These are phyloP conservation scores for Phalera bucephala DNA, from an alignment of 2,888 invertebrate genomes.

Conservation along the genomic window DNA sequence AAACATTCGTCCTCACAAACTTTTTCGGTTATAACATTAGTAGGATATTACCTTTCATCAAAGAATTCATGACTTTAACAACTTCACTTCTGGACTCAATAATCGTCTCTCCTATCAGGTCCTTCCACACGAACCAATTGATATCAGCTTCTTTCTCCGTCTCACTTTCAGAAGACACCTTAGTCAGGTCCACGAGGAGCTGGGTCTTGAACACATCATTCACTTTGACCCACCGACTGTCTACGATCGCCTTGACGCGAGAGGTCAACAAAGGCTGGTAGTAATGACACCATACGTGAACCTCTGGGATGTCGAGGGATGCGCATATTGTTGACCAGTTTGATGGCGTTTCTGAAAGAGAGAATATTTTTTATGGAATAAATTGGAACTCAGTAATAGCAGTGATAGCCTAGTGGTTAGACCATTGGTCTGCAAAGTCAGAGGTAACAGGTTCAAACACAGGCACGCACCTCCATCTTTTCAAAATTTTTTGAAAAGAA, in stretches of 20 bases:
- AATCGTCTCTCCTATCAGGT: conserved; percentile 81
- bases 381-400: too few species aligned
- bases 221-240: conserved; percentile 62
- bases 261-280: conserved; percentile 89
- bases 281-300: conserved; percentile 87
- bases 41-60: conserved; percentile 79
- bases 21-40: too few species aligned
- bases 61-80: conserved; percentile 70
- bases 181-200: conserved; percentile 64
- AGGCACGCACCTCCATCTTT: too few species aligned
- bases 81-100: conserved; percentile 73
- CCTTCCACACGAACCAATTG: conserved; percentile 89
- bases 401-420: too few species aligned
- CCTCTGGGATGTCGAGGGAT: conserved; percentile 79
- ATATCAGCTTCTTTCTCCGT: conserved; percentile 84
- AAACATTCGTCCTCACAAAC: too few species aligned
- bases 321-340: conserved; percentile 86
- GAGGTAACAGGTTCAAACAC: too few species aligned
- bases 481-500: too few species aligned
- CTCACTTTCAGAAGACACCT: conserved; percentile 67
- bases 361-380: too few species aligned
- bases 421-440: too few species aligned
- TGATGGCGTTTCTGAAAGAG: conserved; percentile 77
- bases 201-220: conserved; percentile 67
- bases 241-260: conserved; percentile 85